Base-by-base conservation (phyloP, 2,888 invertebrate species). In the Epistrophella euchroma region DNA sequence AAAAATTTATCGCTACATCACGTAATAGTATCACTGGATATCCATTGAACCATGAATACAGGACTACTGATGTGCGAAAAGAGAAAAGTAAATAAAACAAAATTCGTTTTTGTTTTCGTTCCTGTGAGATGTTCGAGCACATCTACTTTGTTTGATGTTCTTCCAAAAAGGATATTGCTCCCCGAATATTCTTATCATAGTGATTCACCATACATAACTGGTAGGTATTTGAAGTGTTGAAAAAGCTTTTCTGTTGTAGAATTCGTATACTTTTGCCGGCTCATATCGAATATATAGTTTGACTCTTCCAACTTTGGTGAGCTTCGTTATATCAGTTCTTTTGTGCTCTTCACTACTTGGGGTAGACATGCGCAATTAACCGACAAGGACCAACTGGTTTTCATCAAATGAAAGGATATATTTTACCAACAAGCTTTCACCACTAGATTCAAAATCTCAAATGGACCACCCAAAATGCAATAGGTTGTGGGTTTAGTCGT, bases 401-500 rank as follows among this genome's bases (percentile, higher is more conserved):
- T 7, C 5, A 0, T 2, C 19, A 43, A 55, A 22, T 60, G 80
- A 80, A 55, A 70, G 68, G 60, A 37, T 72, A 66, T 17, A 50
- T 70, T 78, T 13, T 2, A 0, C 28, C 28, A 1, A 10, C 2
- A 28, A 80, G 72, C 80, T 85, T 85, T 85, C 85, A 85, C 85
- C 85, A 85, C 58, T 13, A 43, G 32, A 45, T 45, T 64, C 11
- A 4, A 50, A 55, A 80, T 80, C 85, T 85, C 32, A 37, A n/a
- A 28, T 80, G 85, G 80, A 85, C 85, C 85, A 85, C 85, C 72
- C 71, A 84, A 80, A 72, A 66, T 50, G 58, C 43, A n/a, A 50
- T 17, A 64, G 35, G 28, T 76, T 45, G 40, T 13, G 25, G 55
- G 60, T 73, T 85, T 85, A 85, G 85, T 85, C 85, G 76, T 72